A percentile compares a stretch with the other conserved stretches of the same genome.
phyloP scores from a whole-genome alignment of 1,140 invertebrate genomes.

The Drosophila kurseongensis region DNA sequence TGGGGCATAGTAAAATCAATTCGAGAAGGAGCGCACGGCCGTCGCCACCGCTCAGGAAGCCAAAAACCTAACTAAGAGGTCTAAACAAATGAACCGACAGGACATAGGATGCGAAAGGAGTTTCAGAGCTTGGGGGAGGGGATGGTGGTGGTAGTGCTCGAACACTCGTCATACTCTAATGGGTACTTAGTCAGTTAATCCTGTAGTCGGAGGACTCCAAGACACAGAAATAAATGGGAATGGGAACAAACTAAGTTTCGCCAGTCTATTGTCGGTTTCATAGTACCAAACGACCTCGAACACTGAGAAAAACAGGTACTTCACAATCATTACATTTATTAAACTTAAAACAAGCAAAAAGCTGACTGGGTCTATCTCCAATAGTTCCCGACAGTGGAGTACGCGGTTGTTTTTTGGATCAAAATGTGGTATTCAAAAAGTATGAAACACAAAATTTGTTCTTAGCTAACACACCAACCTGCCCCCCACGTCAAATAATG shows the following conservation, averaged over 20 bases:
- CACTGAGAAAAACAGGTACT: slow-evolving; percentile 28
- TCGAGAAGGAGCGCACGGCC: slow-evolving; percentile 25
- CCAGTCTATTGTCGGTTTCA: slow-evolving; percentile 22
- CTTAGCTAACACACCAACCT: too few relatives aligned
- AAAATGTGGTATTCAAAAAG: too few relatives aligned
- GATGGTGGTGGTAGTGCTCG: slow-evolving; percentile 3
- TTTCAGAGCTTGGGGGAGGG: too few relatives aligned
- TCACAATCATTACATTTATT: too few relatives aligned
- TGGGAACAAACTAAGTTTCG: slow-evolving; percentile 16
- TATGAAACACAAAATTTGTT: too few relatives aligned
- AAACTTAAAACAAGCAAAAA: too few relatives aligned
- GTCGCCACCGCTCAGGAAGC: slow-evolving; percentile 35
- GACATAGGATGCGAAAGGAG: slow-evolving; percentile 9
- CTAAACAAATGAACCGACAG: slow-evolving; percentile 62
- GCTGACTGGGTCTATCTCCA: too few relatives aligned
- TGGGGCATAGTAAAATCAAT: slow-evolving; percentile 56
- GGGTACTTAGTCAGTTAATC: slow-evolving; percentile 61
- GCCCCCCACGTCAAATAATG: too few relatives aligned
- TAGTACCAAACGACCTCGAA: slow-evolving; percentile 34
- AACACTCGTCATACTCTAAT: slow-evolving; percentile 52
- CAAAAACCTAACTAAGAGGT: slow-evolving; percentile 73
- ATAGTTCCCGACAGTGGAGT: too few relatives aligned
- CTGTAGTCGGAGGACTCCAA: background rate
- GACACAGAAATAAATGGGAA: slow-evolving; percentile 11
- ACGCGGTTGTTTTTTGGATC: too few relatives aligned